Base-by-base conservation (phyloP, 1,140 invertebrate genomes). In the Scaptodrosophila lebanonensis region DNA sequence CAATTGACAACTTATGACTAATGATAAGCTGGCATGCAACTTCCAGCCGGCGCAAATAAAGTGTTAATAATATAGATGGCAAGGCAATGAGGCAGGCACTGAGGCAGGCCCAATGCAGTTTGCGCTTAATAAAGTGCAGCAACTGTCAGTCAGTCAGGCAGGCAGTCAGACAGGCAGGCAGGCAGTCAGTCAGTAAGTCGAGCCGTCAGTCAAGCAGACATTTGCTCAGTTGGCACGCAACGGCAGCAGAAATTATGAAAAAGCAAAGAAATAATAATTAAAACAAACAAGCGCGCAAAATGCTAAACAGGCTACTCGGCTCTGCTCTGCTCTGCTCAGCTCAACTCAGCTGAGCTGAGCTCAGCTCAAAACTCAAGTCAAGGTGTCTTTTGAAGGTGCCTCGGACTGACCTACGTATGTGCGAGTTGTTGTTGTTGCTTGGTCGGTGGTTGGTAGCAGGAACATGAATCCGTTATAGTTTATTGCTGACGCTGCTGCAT, bases 201-300 rank as follows among this genome's bases (percentile, higher is more conserved):
- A n/a, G n/a, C n/a, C n/a, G n/a, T n/a, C n/a, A n/a, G n/a, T n/a
- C n/a, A n/a, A n/a, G n/a, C n/a, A n/a, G n/a, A n/a, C n/a, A n/a
- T n/a, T n/a, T n/a, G n/a, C 8, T n/a, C 8, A 13, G 12, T 33
- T 16, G 6, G 35, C 11, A 38, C 11, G 35, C 35, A 38, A 38
- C 9, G 17, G 15, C 35, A 38, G 8, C 48, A 52, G 43, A 42
- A 62, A 62, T 42, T 56, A 56, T 62, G 43, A 22, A 56, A 76
- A 82, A 82, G 61, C 69, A 82, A 82, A 82, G 75, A 82, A 82
- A 82, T 82, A 82, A 82, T 82, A 82, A 82, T 82, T 82, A 82
- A 75, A 82, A 82, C 82, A 75, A 71, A 51, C 36, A 54, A 75
- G 75, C 76, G 75, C 75, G 75, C 75, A 82, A 82, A 82, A 82